A percentile compares a stretch with the other conserved stretches of the same genome.
Evolutionary conservation across 2,888 invertebrate species (phyloP).

Genomic region (Pandemis cinnamomeana): DNA sequence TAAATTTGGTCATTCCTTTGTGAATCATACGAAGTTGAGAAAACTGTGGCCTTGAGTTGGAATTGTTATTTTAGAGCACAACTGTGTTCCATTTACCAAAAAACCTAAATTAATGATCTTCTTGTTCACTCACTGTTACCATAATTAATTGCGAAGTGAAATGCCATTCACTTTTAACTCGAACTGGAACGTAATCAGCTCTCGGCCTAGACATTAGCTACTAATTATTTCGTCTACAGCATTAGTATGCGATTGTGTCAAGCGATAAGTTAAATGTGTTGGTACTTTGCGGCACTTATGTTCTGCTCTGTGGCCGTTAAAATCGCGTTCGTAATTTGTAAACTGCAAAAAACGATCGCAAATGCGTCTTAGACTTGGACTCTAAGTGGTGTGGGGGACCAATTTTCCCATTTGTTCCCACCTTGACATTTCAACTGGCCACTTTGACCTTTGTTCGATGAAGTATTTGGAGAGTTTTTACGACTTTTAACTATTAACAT

Average conservation of each 20-base stretch:
- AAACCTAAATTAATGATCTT: slow-evolving; percentile 25
- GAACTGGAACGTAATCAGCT: slow-evolving; percentile 46
- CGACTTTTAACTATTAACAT: slow-evolving; percentile 15
- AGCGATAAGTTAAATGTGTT: slow-evolving; percentile 1
- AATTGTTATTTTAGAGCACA: background rate
- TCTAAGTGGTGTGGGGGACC: background rate
- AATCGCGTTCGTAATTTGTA: slow-evolving; percentile 1
- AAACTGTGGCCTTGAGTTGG: background rate
- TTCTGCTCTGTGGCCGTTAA: background rate
- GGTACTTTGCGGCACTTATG: background rate
- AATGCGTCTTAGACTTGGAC: no score
- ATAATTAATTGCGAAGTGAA: slow-evolving; percentile 49
- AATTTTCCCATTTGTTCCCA: slow-evolving; percentile 11
- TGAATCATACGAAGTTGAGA: background rate
- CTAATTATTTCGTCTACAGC: background rate
- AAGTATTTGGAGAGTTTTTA: slow-evolving; percentile 13
- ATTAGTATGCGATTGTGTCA: background rate
- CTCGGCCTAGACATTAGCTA: slow-evolving; percentile 14
- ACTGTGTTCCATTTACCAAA: slow-evolving; percentile 15
- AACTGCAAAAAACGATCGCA: slow-evolving; percentile 7
- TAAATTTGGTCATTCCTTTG: background rate
- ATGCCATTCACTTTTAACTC: slow-evolving; percentile 48
- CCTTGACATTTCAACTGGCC: slow-evolving; percentile 15
- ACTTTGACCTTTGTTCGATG: slow-evolving; percentile 18
- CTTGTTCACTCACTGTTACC: slow-evolving; percentile 33